These are phyloP conservation scores for Yponomeuta plumbellus DNA, from an alignment of 2,888 invertebrate genomes.

Conservation along the genomic window DNA sequence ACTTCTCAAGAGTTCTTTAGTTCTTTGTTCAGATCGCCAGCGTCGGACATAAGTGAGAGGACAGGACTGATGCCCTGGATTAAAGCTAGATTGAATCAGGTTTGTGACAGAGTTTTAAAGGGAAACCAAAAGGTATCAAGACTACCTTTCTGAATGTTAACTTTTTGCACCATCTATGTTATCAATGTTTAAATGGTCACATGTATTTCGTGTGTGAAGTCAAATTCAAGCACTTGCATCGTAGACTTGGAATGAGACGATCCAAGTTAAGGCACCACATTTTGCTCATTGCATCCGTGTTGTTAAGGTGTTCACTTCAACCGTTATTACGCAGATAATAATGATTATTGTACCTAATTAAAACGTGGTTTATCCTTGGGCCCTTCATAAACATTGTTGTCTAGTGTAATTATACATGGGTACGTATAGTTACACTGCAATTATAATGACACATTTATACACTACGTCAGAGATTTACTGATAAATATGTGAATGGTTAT, in stretches of 20 bases:
- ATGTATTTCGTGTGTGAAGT: background rate
- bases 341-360: background rate
- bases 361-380: background rate
- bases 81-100: slow-evolving; percentile 37
- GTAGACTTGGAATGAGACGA: background rate
- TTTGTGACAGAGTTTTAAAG: slow-evolving; percentile 35
- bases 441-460: background rate
- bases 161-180: background rate
- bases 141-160: slow-evolving; percentile 28
- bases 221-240: background rate
- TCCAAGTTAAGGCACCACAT: background rate
- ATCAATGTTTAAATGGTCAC: background rate
- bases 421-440: background rate
- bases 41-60: slow-evolving; percentile 28
- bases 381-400: background rate
- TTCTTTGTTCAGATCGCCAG: slow-evolving; percentile 38
- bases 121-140: slow-evolving; percentile 29
- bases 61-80: slow-evolving; percentile 30
- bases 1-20: slow-evolving; percentile 37
- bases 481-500: background rate
- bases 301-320: background rate
- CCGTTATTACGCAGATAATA: background rate
- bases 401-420: background rate
- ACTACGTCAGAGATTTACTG: background rate
- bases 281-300: background rate